Base-by-base conservation (phyloP, 2,888 invertebrate genomes). In the Dryocosmus kuriphilus region DNA sequence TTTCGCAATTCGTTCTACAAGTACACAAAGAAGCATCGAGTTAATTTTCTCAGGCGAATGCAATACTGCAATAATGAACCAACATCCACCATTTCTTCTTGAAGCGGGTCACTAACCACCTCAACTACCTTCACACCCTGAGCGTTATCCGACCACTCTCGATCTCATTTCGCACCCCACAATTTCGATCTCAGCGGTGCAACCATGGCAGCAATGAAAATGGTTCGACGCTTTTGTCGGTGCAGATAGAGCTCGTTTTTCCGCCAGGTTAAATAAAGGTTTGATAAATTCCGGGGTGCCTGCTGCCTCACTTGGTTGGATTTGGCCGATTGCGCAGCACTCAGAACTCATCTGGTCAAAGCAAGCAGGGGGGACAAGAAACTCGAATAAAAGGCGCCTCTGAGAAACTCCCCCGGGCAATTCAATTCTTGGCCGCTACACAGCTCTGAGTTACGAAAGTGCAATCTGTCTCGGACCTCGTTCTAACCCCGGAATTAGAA, bases 261-360 rank as follows among this genome's bases (percentile, higher is more conserved):
- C 57, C 51, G 22, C 4, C n/a, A 38, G 74, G 77, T 65, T 77
- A 74, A 77, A 74, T 79, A 67, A 65, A 67, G 78, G 75, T 75
- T 78, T 76, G 78, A 78, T 76, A 71, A 71, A 71, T 71, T 27
- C 51, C n/a, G 7, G 27, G 27, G 27, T 60, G 19, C 46, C 38
- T 65, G 24, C 24, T 71, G 46, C 19, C 51, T 41, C 30, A 65
- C 9, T 65, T 30, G 27, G 2, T 46, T 30, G 67, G n/a, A 71
- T 71, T 27, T 16, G 24, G 57, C 4, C 16, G 22, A 60, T 27
- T 14, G 24, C 19, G 46, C 67, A 51, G 51, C 46, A 24, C 27
- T 71, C 46, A 22, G n/a, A 11, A 27, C 22, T n/a, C 51, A 22
- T 22, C 51, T 46, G 24, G 19, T 46, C 41, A 27, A 46, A 30